Conservation (phyloP, 1,140 invertebrate genomes). For the Diprion similis region DNA sequence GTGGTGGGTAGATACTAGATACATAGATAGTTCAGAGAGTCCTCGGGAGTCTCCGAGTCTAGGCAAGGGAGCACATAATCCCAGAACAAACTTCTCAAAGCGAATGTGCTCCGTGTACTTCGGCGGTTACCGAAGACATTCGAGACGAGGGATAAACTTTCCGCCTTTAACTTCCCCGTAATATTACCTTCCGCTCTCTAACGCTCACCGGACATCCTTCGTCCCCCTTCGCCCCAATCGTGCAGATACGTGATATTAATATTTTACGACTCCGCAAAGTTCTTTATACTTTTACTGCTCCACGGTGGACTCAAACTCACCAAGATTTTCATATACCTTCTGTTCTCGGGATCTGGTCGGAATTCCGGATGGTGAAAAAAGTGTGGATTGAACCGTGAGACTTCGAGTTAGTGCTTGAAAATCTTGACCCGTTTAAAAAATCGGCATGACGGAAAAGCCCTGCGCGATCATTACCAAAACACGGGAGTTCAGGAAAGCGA, state of each 20-base stretch:
- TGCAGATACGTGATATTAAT: background rate
- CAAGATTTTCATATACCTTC: no score
- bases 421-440: background rate
- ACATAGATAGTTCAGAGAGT: background rate
- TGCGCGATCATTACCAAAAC: background rate
- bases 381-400: no score
- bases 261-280: background rate
- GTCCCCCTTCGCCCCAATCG: background rate
- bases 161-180: background rate
- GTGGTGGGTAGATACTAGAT: background rate
- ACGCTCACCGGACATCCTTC: background rate
- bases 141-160: slow-evolving; percentile 3
- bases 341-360: no score
- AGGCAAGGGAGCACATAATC: background rate
- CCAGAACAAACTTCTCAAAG: slow-evolving; percentile 7
- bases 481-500: background rate
- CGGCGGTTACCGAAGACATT: background rate
- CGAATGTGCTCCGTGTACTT: background rate
- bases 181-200: background rate
- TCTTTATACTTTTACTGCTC: background rate
- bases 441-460: background rate
- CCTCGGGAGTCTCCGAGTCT: background rate
- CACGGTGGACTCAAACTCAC: no score
- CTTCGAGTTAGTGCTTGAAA: no score
- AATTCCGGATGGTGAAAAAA: no score